These are phyloP conservation scores for Drosophila dunni DNA, from an alignment of 1,140 invertebrate genomes.

Conservation along the genomic window DNA sequence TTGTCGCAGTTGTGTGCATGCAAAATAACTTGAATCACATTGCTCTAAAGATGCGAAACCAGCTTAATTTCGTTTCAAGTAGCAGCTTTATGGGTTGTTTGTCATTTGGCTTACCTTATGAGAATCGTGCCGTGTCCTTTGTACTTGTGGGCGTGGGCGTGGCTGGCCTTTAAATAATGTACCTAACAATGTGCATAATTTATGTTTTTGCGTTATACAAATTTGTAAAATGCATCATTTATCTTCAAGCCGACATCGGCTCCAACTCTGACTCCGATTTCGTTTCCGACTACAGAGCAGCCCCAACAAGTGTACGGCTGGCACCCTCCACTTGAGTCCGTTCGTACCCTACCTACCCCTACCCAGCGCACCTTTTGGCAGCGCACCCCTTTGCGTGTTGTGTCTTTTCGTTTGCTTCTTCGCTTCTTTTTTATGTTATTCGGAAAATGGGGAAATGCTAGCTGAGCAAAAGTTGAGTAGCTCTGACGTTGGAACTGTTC, in stretches of 20 bases:
- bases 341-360: background rate
- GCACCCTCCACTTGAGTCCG: conserved; percentile 18
- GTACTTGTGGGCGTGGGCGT: conserved; percentile 22
- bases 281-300: conserved; percentile 2
- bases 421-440: conserved; percentile 2
- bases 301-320: conserved; percentile 10
- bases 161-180: conserved; percentile 46
- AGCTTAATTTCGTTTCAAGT: conserved; percentile 23
- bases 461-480: conserved; percentile 20
- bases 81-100: conserved; percentile 18
- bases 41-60: background rate
- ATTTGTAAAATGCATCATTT: conserved; percentile 80
- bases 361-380: conserved; percentile 25
- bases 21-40: background rate
- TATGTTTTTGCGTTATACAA: conserved; percentile 77
- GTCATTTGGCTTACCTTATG: conserved; percentile 26
- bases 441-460: conserved; percentile 15
- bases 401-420: conserved; percentile 40
- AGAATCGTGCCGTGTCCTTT: background rate
- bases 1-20: background rate
- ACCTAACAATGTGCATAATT: conserved; percentile 61
- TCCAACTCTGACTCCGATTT: conserved; percentile 15
- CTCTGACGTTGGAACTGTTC: conserved; percentile 4
- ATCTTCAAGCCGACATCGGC: conserved; percentile 58
- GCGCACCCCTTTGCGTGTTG: conserved; percentile 49